These are phyloP conservation scores for Apamea epomidion DNA, from an alignment of 2,888 invertebrate genomes.

Conservation along the genomic window DNA sequence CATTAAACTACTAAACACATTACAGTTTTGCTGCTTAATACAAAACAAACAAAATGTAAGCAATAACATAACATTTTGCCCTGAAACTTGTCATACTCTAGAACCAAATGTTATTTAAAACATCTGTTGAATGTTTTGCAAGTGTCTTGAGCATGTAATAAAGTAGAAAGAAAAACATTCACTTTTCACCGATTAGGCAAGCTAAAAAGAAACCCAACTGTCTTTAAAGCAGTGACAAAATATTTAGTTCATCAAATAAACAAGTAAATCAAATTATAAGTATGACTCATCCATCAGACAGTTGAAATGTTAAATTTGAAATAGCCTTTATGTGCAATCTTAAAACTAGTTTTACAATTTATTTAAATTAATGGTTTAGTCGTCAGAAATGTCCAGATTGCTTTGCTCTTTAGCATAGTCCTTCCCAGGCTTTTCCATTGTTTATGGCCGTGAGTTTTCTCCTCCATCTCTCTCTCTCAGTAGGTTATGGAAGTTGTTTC, in stretches of 20 bases:
- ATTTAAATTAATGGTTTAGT: neutral
- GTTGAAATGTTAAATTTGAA: neutral
- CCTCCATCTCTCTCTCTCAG: neutral
- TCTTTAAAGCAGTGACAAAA: neutral
- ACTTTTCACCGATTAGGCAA: neutral
- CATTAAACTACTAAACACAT: too few relatives aligned
- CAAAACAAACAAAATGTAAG: conserved; percentile 10
- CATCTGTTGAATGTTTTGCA: conserved; percentile 14
- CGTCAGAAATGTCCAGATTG: neutral
- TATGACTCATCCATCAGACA: neutral
- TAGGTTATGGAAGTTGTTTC: neutral
- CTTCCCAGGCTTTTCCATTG: neutral
- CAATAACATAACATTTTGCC: neutral
- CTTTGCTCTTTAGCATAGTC: neutral
- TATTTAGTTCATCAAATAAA: neutral
- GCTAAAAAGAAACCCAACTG: neutral
- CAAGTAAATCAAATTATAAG: neutral
- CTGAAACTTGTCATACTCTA: neutral
- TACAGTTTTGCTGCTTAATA: neutral
- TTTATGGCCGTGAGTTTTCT: neutral
- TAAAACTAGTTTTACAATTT: neutral
- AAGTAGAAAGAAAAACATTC: neutral
- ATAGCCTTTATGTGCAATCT: neutral
- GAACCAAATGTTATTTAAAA: conserved; percentile 30
- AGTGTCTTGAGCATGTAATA: conserved; percentile 7